Conservation (phyloP, 2,113 vertebrate genomes). For the Silurus asotus region DNA sequence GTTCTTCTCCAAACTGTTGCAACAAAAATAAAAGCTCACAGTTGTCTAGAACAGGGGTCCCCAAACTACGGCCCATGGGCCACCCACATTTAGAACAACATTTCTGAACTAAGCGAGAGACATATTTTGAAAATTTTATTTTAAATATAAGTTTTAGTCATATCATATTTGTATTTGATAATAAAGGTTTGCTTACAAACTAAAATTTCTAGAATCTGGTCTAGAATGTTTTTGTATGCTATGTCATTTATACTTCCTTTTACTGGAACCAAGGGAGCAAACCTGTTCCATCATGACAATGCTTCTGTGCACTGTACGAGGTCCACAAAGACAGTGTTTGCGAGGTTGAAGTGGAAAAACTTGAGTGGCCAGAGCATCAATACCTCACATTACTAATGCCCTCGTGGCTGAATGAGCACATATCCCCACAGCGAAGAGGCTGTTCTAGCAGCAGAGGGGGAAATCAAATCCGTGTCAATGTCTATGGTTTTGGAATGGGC, state of each 20-base stretch:
- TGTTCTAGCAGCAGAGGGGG: not conserved
- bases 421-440: not conserved
- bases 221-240: not conserved
- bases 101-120: too few relatives aligned
- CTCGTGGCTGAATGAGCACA: not conserved
- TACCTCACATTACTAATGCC: not conserved
- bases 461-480: not conserved
- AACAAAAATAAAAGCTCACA: not conserved
- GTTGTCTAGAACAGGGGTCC: not conserved
- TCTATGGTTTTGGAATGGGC: not conserved
- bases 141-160: too few relatives aligned
- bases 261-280: not conserved
- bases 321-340: not conserved
- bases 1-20: not conserved
- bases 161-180: too few relatives aligned
- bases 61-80: too few relatives aligned
- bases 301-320: not conserved
- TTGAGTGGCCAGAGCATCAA: not conserved
- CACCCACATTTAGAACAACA: too few relatives aligned
- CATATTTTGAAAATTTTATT: too few relatives aligned
- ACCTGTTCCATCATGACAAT: not conserved
- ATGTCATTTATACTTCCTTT: not conserved
- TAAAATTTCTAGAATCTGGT: too few relatives aligned
- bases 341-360: not conserved
- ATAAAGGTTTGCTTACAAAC: too few relatives aligned